These are phyloP conservation scores for Hippocampus zosterae DNA, from an alignment of 2,113 vertebrate genomes.

Conservation along the genomic window DNA sequence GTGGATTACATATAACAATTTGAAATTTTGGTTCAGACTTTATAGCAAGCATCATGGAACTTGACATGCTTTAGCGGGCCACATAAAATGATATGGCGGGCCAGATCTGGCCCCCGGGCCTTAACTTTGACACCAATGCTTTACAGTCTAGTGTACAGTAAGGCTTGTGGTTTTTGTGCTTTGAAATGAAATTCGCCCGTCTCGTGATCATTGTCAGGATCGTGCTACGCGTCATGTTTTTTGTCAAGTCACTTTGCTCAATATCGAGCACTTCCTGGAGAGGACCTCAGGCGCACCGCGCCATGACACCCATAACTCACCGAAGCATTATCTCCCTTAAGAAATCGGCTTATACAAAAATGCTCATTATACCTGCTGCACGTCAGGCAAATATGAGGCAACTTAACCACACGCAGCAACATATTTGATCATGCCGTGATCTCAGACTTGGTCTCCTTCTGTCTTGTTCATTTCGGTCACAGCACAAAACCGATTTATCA, in stretches of 20 bases:
- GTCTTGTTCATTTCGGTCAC: background rate
- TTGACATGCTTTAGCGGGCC: too few relatives aligned
- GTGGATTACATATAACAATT: too few relatives aligned
- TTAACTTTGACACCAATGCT: too few relatives aligned
- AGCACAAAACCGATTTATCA: background rate
- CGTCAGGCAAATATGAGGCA: background rate
- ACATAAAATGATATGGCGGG: too few relatives aligned
- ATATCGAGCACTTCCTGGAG: constrained; percentile 61
- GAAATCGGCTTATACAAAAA: background rate
- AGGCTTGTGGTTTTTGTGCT: too few relatives aligned
- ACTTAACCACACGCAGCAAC: background rate
- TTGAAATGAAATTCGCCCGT: background rate
- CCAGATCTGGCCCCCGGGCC: too few relatives aligned
- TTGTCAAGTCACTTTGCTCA: constrained; percentile 31
- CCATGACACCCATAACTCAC: constrained; percentile 39
- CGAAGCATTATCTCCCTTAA: constrained; percentile 13
- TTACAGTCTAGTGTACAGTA: too few relatives aligned
- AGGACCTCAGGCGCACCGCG: constrained; percentile 3
- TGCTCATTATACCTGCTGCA: background rate
- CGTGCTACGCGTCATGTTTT: background rate
- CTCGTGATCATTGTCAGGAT: background rate
- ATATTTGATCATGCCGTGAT: background rate
- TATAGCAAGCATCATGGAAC: too few relatives aligned
- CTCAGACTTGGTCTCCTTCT: background rate
- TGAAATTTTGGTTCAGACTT: too few relatives aligned